Percentiles rank a stretch among this genome's conserved stretches.
phyloP scores from a whole-genome alignment of 1,140 invertebrate genomes.

The Neuroterus valhalla region DNA sequence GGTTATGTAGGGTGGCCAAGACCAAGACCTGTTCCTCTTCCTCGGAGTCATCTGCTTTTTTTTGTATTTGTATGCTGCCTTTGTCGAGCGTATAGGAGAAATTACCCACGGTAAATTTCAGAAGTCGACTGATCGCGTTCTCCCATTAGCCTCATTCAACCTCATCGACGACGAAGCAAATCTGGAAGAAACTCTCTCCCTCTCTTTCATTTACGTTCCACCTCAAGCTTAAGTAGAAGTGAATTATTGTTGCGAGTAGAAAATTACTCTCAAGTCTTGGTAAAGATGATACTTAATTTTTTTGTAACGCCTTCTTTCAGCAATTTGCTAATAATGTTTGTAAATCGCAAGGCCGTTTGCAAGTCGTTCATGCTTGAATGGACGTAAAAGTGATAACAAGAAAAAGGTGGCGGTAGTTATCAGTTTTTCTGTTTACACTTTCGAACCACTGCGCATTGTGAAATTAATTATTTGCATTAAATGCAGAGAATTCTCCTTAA shows the following conservation, averaged over 20 bases:
- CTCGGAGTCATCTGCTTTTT: constrained; percentile 53
- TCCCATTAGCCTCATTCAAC: constrained; percentile 67
- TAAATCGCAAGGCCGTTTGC: constrained; percentile 22
- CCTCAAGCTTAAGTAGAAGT: neutral
- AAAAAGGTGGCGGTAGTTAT: neutral
- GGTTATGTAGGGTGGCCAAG: constrained; percentile 50
- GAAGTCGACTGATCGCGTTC: constrained; percentile 63
- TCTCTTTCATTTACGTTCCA: constrained; percentile 18
- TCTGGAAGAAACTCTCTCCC: constrained; percentile 43
- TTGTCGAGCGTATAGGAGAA: constrained; percentile 63
- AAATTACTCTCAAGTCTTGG: neutral
- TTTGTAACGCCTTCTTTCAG: neutral
- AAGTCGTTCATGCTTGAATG: neutral
- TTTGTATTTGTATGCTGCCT: constrained; percentile 4
- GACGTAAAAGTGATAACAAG: constrained; percentile 30
- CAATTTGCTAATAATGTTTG: constrained; percentile 34
- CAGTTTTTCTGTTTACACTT: too few relatives aligned
- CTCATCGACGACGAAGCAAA: constrained; percentile 35
- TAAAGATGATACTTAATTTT: neutral
- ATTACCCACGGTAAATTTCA: constrained; percentile 59
- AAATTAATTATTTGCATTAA: too few relatives aligned
- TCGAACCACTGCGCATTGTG: too few relatives aligned
- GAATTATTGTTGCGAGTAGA: constrained; percentile 15
- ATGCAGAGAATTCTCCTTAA: too few relatives aligned
- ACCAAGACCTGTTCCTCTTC: constrained; percentile 46